A percentile compares a stretch with the other conserved stretches of the same genome.
These are phyloP conservation scores for Ia io DNA, from an alignment of 2,113 vertebrate genomes.

Conservation along the genomic window DNA sequence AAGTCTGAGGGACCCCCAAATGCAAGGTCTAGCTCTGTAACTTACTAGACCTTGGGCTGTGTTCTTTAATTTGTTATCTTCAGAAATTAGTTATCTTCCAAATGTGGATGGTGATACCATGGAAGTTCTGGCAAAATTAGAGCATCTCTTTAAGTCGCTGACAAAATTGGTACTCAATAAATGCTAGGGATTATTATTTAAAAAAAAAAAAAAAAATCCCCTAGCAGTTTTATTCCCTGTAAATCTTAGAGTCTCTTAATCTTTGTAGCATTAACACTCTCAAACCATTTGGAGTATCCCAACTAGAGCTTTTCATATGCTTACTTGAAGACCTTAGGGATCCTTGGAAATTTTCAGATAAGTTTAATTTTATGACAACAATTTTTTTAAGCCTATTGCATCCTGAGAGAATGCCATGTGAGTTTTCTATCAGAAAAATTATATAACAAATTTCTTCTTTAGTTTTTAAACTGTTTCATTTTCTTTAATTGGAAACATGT, in stretches of 20 bases:
- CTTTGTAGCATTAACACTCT: conserved; percentile 7
- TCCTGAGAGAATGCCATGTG: conserved; percentile 11
- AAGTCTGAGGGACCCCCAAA: background rate
- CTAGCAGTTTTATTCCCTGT: background rate
- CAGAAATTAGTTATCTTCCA: background rate
- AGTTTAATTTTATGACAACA: conserved; percentile 31
- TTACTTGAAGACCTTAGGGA: conserved; percentile 26
- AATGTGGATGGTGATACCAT: background rate
- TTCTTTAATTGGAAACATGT: background rate
- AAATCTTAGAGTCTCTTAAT: background rate
- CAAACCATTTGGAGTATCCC: background rate
- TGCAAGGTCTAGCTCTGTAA: background rate
- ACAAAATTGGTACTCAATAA: background rate
- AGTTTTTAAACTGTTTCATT: conserved; percentile 24
- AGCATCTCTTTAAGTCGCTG: background rate
- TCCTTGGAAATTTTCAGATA: conserved; percentile 41
- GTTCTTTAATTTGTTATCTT: conserved; percentile 7
- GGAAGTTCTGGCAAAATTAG: background rate
- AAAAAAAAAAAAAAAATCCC: background rate
- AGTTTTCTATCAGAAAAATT: conserved; percentile 45
- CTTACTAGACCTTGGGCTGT: background rate
- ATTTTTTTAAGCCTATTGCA: background rate
- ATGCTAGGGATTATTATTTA: background rate
- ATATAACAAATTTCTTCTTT: background rate
- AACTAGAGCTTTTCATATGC: background rate